Conservation (phyloP, 2,888 invertebrate genomes). For the Spodoptera picta region DNA sequence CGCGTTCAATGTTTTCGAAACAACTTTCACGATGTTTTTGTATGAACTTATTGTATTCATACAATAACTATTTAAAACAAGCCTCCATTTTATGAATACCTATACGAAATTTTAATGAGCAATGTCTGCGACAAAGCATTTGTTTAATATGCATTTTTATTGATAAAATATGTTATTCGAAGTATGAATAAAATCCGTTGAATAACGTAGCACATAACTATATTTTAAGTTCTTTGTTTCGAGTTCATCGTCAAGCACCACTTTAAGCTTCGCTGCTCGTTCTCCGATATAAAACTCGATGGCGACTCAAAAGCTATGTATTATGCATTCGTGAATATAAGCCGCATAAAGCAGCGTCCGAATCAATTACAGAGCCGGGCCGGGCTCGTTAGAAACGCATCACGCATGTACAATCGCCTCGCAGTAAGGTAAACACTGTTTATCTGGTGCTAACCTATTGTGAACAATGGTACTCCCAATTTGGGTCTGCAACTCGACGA, state of each 20-base stretch:
- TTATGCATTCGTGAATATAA: conserved; percentile 88
- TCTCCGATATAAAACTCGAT: conserved; percentile 71
- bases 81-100: no score
- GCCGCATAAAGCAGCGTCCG: conserved; percentile 84
- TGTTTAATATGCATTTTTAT: conserved; percentile 12
- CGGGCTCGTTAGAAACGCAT: conserved; percentile 88
- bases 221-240: conserved; percentile 69
- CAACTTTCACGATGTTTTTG: conserved; percentile 18
- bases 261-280: conserved; percentile 60
- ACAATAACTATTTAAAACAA: no score
- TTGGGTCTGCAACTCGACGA: conserved; percentile 72
- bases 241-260: conserved; percentile 62
- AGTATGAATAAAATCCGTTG: conserved; percentile 45
- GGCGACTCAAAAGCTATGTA: conserved; percentile 78
- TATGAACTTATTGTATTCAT: not conserved
- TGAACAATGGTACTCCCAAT: conserved; percentile 85
- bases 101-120: no score
- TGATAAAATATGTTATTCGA: conserved; percentile 13
- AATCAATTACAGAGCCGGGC: conserved; percentile 84
- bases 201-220: conserved; percentile 49
- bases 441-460: conserved; percentile 84
- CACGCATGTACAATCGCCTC: conserved; percentile 87
- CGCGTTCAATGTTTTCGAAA: conserved; percentile 14
- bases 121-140: conserved; percentile 7
- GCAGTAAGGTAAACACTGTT: conserved; percentile 81